Conservation (phyloP, 2,888 invertebrate genomes). For the Augiades crinisus region DNA sequence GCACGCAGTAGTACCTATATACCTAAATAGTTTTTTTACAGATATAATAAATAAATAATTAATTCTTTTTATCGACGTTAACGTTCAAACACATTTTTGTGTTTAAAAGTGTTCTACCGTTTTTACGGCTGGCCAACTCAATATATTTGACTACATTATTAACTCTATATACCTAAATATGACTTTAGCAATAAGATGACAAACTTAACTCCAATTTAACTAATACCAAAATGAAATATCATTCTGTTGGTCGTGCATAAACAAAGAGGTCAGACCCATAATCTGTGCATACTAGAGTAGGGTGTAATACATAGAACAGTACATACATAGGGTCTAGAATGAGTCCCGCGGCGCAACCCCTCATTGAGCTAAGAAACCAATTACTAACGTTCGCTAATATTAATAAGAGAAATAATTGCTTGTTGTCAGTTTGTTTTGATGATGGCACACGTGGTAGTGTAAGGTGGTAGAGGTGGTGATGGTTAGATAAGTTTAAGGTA, state of each 20-base stretch:
- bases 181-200: neutral
- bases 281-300: conserved; percentile 23
- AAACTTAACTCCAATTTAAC: neutral
- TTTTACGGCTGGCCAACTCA: no score
- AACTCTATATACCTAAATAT: no score
- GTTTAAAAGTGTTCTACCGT: no score
- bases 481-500: no score
- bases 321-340: conserved; percentile 23
- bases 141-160: no score
- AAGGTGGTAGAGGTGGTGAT: no score
- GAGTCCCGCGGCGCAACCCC: conserved; percentile 26
- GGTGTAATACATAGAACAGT: conserved; percentile 22
- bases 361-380: conserved; percentile 25
- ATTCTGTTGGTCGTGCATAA: conserved; percentile 12
- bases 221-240: neutral
- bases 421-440: conserved; percentile 7
- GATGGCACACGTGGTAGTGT: no score
- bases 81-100: no score
- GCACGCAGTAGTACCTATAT: no score
- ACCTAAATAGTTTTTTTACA: no score
- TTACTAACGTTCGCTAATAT: conserved; percentile 24
- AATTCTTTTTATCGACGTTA: no score
- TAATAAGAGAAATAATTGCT: conserved; percentile 22
- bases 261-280: conserved; percentile 20
- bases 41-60: no score